phyloP scores from a whole-genome alignment of 1,140 invertebrate genomes.

The Drosophila arawakana region DNA sequence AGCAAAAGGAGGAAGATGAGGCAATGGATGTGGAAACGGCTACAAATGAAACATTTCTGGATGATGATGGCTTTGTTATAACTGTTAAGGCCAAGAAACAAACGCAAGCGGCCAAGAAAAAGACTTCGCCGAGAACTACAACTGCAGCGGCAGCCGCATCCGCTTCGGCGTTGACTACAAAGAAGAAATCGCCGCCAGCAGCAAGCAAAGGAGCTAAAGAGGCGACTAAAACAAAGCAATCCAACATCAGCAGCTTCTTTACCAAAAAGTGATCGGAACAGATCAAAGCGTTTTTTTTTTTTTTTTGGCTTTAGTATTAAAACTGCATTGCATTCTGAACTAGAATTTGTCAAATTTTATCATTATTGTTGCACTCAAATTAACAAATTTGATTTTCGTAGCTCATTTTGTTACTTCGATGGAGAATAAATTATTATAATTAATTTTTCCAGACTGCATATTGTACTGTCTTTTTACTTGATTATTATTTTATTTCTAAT shows the following conservation, averaged over 20 bases:
- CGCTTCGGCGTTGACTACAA: conserved; percentile 36
- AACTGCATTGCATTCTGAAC: neutral
- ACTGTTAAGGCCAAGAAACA: conserved; percentile 66
- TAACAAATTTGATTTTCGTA: neutral
- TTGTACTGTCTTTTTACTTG: too few species aligned
- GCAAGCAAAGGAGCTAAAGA: conserved; percentile 46
- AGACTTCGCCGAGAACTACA: conserved; percentile 41
- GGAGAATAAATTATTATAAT: too few species aligned
- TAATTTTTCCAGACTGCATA: too few species aligned
- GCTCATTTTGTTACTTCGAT: too few species aligned
- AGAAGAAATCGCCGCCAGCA: conserved; percentile 61
- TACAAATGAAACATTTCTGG: conserved; percentile 74
- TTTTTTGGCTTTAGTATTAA: conserved; percentile 4
- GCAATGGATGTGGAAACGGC: conserved; percentile 40
- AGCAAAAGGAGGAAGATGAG: conserved; percentile 35
- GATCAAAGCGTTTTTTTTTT: neutral
- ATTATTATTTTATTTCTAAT: too few species aligned
- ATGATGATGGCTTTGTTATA: conserved; percentile 81
- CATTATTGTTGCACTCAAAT: neutral
- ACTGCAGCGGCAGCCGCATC: conserved; percentile 3
- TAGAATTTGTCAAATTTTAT: neutral
- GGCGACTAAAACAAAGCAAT: conserved; percentile 69
- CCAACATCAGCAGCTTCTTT: conserved; percentile 78
- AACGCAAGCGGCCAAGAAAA: conserved; percentile 37
- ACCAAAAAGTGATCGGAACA: conserved; percentile 57